Evolutionary conservation across 2,888 invertebrate genomes (phyloP), one percentile per base, ranked within the genome.

Genomic region (Pristionchus maxplancki): DNA sequence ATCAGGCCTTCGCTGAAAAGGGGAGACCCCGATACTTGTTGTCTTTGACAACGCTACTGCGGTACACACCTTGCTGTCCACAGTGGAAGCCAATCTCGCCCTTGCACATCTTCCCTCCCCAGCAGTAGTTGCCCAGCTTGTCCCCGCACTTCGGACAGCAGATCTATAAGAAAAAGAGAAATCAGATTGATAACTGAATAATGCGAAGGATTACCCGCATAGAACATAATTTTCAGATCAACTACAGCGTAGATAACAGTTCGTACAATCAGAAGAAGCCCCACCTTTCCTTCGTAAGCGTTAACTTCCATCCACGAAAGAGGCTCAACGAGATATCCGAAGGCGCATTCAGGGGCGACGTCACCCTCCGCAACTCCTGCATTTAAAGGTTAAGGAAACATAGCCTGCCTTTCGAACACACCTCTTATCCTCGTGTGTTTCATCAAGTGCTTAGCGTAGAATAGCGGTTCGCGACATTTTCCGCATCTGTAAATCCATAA

Each of bases 271-370:
- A n/a, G n/a, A n/a, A n/a, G n/a, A n/a, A n/a, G n/a, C n/a, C n/a
- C n/a, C 5, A 91, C 91, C 89, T 91, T 91, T 62, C 91, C 91
- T 78, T 91, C 81, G 67, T 91, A 92, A 58, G 89, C 89, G n/a
- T 67, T 81, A 0, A 90, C 89, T 13, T 88, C 86, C 93, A 93
- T 93, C 93, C 93, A 93, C 74, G 92, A 90, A 90, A 93, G 90
- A 11, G 93, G 93, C 62, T 91, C 91, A 28, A 93, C 89, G 64
- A 93, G 89, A 67, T 90, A 93, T 17, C 89, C 90, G 71, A 92
- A 91, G 24, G 62, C 67, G 88, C 93, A 93, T 20, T 48, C 34
- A 17, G 37, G 74, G 1, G 40, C 58, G 11, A 20, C 13, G 0
- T 84, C 58, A 6, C 34, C 84, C n/a, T 84, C 84, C 34, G 84